Evolutionary conservation across 2,888 invertebrate species (phyloP), one percentile per base, ranked within the genome.

Genomic region (Dolichopus griseipennis): DNA sequence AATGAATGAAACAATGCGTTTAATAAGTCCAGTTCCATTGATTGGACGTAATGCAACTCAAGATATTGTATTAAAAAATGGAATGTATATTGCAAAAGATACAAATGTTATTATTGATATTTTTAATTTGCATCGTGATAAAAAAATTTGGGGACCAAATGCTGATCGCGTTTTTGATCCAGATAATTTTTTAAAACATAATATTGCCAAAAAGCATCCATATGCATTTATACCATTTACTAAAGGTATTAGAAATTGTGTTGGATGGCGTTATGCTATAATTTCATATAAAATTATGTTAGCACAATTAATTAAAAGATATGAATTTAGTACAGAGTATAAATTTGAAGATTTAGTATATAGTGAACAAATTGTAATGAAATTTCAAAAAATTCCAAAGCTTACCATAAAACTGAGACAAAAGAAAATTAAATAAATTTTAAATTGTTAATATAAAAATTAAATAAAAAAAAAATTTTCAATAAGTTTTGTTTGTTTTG

Each of bases 231-330:
- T 79, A 65, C 81, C 80, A 0, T 80, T 80, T 69, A 78, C 78
- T 0, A 78, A 78, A 66, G 80, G 80, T n/a, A 69, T 78, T 61
- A 75, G 80, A 41, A 81, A 78, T 80, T 79, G 79, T 69, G 78
- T 80, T 67, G 79, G 79, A 22, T 78, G 79, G 68, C 77, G 79
- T 1, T 79, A 79, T 71, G 79, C 80, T 0, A 69, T 75, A 68
- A 72, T 78, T 69, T 70, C 79, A 20, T 76, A 79, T 77, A 79
- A 79, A 67, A 69, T 78, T 68, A 70, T 78, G 65, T 64, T 79
- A 67, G 78, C 76, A 62, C 10, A 6, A 3, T 18, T 52, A 18
- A 18, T 52, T 18, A 52, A 52, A 52, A 52, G 15, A 52, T 52
- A 52, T 52, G 15, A 52, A 52, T 6, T 52, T 52, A 18, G 18